phyloP scores from a whole-genome alignment of 2,888 invertebrate species.

The Megalurothrips usitatus region DNA sequence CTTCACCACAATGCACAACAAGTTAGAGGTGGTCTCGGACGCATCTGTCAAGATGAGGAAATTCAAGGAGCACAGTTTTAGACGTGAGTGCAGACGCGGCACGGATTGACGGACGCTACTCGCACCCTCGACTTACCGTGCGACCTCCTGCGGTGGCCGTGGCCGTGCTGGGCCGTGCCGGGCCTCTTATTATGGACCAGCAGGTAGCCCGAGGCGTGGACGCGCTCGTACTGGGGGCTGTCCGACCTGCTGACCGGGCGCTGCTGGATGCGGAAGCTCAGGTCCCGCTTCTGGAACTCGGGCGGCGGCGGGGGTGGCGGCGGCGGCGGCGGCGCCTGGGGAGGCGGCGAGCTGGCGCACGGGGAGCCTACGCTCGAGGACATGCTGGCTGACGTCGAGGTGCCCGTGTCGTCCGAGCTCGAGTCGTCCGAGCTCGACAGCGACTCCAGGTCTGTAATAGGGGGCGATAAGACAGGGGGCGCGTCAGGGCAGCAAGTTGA shows the following conservation, averaged over 20 bases:
- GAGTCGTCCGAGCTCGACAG: slow-evolving; percentile 44
- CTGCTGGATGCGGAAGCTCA: slow-evolving; percentile 50
- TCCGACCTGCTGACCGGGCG: slow-evolving; percentile 49
- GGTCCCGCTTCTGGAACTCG: slow-evolving; percentile 42
- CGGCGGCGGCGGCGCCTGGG: slow-evolving; percentile 25
- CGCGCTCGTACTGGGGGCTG: slow-evolving; percentile 50
- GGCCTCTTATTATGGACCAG: slow-evolving; percentile 42
- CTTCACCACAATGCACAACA: too few species aligned
- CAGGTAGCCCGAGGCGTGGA: slow-evolving; percentile 50
- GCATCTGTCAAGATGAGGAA: too few species aligned
- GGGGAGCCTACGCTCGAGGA: slow-evolving; percentile 38
- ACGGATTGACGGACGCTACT: too few species aligned
- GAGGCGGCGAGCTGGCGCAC: slow-evolving; percentile 39
- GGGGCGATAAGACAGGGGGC: background rate
- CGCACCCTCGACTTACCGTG: background rate
- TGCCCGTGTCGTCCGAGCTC: slow-evolving; percentile 45
- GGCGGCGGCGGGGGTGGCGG: background rate
- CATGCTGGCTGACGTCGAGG: background rate
- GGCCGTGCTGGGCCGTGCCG: slow-evolving; percentile 32
- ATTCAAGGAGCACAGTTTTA: too few species aligned
- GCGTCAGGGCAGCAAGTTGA: background rate
- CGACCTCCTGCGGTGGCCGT: slow-evolving; percentile 6
- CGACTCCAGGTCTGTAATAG: background rate
- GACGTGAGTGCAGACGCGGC: too few species aligned
- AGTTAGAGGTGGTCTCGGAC: too few species aligned